These are phyloP conservation scores for Myodes glareolus DNA, from an alignment of 2,113 vertebrate genomes.

Conservation along the genomic window DNA sequence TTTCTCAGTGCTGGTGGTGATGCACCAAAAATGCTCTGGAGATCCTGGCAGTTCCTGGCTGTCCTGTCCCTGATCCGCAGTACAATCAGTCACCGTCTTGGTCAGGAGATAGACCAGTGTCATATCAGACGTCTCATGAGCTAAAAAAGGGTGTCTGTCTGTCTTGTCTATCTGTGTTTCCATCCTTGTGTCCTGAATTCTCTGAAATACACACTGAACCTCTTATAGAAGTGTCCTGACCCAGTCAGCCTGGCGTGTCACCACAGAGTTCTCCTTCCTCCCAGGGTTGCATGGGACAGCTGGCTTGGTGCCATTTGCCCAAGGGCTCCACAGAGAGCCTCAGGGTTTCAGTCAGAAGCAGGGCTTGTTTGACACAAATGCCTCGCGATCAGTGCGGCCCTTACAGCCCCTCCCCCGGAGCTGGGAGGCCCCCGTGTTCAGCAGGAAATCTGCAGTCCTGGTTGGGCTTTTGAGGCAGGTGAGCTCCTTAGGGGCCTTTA, in stretches of 20 bases:
- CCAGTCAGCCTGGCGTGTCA: not conserved
- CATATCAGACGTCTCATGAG: not conserved
- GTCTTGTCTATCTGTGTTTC: not conserved
- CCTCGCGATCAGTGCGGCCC: too few species aligned
- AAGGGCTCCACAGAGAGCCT: not conserved
- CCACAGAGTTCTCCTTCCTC: not conserved
- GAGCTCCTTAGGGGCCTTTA: not conserved
- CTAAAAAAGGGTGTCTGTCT: not conserved
- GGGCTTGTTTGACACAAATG: not conserved
- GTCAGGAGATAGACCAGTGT: accelerated
- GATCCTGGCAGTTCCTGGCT: not conserved
- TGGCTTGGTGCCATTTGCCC: not conserved
- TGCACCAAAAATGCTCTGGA: not conserved
- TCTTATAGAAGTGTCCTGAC: not conserved
- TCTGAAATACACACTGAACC: too few species aligned
- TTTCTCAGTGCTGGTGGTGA: not conserved
- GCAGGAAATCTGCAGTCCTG: not conserved
- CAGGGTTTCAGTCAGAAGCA: not conserved
- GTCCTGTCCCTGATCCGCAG: not conserved
- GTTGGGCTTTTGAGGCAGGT: not conserved
- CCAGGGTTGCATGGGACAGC: not conserved
- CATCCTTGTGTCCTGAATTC: not conserved
- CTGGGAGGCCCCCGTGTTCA: not conserved
- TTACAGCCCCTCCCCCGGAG: not conserved
- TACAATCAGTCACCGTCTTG: too few species aligned